These are phyloP conservation scores for Aepyceros melampus DNA, from an alignment of 2,113 vertebrate genomes.

Conservation along the genomic window DNA sequence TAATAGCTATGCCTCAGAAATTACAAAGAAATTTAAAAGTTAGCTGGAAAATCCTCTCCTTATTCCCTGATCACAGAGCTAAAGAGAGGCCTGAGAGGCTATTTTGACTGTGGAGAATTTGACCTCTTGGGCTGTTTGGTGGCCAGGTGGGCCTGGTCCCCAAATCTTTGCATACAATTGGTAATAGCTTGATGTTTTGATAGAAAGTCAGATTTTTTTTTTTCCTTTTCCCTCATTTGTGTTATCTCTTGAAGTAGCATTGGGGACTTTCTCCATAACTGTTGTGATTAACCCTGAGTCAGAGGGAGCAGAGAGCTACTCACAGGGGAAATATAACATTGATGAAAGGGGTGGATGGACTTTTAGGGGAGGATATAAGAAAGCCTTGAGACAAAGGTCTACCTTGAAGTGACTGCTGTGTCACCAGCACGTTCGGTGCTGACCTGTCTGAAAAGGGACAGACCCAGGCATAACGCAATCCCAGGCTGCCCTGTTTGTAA, in stretches of 20 bases:
- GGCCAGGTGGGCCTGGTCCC: neutral
- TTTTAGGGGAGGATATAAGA: neutral
- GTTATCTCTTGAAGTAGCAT: neutral
- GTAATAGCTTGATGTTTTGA: neutral
- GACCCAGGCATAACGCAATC: neutral
- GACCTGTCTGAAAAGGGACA: neutral
- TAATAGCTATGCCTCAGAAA: neutral
- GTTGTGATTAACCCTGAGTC: neutral
- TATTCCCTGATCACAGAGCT: neutral
- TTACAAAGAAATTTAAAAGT: neutral
- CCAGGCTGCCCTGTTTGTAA: neutral
- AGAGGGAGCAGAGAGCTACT: neutral
- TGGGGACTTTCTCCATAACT: neutral
- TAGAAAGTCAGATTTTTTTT: neutral
- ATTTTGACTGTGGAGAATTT: neutral
- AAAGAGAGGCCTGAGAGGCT: neutral
- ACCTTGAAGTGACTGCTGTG: neutral
- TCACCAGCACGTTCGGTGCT: neutral
- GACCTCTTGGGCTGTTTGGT: neutral
- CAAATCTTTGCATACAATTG: neutral
- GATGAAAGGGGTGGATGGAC: neutral
- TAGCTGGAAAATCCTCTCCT: neutral
- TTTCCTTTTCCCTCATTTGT: neutral
- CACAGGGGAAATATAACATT: neutral
- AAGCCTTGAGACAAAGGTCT: neutral